Evolutionary conservation across 2,888 invertebrate species (phyloP), one percentile per base, ranked within the genome.

Genomic region (Ceramica pisi): DNA sequence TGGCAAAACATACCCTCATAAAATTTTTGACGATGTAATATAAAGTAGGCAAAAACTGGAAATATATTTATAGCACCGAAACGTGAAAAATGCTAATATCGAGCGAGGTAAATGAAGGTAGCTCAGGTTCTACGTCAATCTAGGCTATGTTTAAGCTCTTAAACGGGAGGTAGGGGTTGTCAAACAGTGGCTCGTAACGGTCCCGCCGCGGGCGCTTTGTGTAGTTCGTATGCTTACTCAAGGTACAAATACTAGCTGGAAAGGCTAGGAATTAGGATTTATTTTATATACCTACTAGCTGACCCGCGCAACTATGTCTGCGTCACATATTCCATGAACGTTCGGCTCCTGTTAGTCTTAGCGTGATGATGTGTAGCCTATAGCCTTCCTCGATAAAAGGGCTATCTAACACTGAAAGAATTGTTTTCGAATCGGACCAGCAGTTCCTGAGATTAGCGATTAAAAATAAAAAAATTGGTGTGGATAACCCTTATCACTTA

Each of bases 141-240:
- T 83, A 14, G 80, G 72, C 57, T 76, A 80, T 72, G 76, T 68
- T 75, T 71, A 55, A 71, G 67, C 67, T 67, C 59, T 66, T 50
- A 62, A 67, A 74, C 23, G 57, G n/a, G 60, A 62, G 69, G 63
- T 10, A 61, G 67, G 26, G 68, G 56, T 73, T 74, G 67, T 65
- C 76, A 77, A 82, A 83, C 84, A 79, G 60, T 21, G 55, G 21
- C 70, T 56, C 57, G 78, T 82, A 78, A 68, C 66, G 57, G 60
- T 55, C 67, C 60, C 57, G 70, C 83, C 61, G 65, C 72, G 57
- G 65, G 84, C 76, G 57, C n/a, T 84, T 72, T 56, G 62, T 57
- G 46, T 61, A 53, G 68, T 65, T 61, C 48, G 50, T 63, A 38
- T 66, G 65, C 55, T 70, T 65, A 50, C 53, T 56, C 21, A 57